Evolutionary conservation across 2,888 invertebrate genomes (phyloP).

Genomic region (Cataglyphis cursor): DNA sequence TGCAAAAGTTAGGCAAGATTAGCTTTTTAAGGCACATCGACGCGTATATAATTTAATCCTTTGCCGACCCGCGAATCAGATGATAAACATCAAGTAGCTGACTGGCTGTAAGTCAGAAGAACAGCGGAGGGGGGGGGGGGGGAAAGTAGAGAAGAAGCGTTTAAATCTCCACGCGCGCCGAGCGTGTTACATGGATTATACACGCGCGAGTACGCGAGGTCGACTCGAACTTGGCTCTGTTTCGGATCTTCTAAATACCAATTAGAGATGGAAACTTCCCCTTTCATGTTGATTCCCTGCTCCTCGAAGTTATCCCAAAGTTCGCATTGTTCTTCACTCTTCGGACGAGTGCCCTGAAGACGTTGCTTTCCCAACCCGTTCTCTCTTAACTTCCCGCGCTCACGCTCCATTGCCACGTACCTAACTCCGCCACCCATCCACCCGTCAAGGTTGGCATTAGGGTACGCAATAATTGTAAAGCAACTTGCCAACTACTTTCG

Average conservation of each 20-base stretch:
- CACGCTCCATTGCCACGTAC: constrained; percentile 43
- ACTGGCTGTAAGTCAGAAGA: constrained; percentile 65
- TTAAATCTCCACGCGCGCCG: constrained; percentile 62
- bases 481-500: constrained; percentile 78
- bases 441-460: constrained; percentile 76
- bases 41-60: constrained; percentile 81
- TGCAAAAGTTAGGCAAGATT: constrained; percentile 47
- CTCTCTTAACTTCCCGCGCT: constrained; percentile 56
- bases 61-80: constrained; percentile 76
- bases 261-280: constrained; percentile 86
- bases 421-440: constrained; percentile 53
- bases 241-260: constrained; percentile 86
- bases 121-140: constrained; percentile 3
- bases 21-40: constrained; percentile 79
- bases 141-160: constrained; percentile 6
- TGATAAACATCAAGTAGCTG: constrained; percentile 82
- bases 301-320: constrained; percentile 84
- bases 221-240: constrained; percentile 80
- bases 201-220: constrained; percentile 54
- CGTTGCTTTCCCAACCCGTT: constrained; percentile 61
- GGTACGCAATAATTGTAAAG: constrained; percentile 79
- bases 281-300: constrained; percentile 85
- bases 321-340: constrained; percentile 84
- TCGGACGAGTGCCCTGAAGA: constrained; percentile 64
- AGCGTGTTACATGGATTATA: constrained; percentile 41